phyloP scores from a whole-genome alignment of 1,140 invertebrate species.

The Bombus turneri region DNA sequence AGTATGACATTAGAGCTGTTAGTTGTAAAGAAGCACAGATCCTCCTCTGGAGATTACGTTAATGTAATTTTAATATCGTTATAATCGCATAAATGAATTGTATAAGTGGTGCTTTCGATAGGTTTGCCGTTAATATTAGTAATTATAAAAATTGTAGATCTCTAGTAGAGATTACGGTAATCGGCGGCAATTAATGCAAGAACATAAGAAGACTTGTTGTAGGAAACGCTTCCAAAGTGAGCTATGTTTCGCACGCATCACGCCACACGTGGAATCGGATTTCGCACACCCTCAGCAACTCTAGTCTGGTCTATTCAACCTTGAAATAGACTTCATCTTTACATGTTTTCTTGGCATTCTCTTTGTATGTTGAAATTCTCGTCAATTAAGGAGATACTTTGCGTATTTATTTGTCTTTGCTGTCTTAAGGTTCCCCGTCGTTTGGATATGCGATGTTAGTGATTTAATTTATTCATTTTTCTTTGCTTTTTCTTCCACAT shows the following conservation, averaged over 20 bases:
- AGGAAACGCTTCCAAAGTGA: not conserved
- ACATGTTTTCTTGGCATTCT: not conserved
- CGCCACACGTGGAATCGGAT: constrained; percentile 55
- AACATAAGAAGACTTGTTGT: not conserved
- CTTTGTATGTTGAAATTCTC: not conserved
- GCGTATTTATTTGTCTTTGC: not conserved
- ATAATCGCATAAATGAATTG: constrained; percentile 9
- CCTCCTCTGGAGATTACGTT: not conserved
- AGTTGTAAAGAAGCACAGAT: not conserved
- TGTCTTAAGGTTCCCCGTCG: too few species aligned
- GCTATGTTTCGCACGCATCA: constrained; percentile 47
- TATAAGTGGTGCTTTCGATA: not conserved
- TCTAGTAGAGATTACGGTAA: not conserved
- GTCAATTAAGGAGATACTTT: not conserved
- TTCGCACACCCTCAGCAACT: constrained; percentile 44
- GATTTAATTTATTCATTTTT: not conserved
- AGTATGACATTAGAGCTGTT: not conserved
- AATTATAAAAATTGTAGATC: not conserved
- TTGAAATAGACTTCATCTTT: constrained; percentile 29
- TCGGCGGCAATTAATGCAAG: not conserved
- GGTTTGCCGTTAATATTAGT: not conserved
- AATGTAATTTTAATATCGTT: constrained; percentile 17
- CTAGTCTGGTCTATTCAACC: not conserved
- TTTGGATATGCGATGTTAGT: not conserved
- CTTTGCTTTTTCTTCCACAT: not conserved